These are phyloP conservation scores for Tokudaia tokunoshimensis DNA, from an alignment of 2,797 vertebrate species.

Conservation along the genomic window DNA sequence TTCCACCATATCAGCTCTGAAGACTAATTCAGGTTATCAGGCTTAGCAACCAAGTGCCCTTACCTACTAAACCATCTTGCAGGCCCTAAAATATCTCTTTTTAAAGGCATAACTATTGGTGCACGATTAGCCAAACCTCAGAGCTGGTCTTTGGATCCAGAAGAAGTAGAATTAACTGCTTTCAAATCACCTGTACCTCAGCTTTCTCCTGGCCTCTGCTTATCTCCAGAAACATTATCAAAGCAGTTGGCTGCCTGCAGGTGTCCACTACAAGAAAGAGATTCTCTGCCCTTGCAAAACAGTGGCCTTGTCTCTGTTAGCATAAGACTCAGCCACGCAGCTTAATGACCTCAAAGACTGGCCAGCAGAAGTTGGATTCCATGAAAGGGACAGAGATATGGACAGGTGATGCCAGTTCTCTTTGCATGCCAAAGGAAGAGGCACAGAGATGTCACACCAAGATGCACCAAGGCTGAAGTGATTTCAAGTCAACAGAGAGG, in stretches of 20 bases:
- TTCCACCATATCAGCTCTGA: not conserved
- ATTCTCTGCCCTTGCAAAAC: not conserved
- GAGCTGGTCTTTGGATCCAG: not conserved
- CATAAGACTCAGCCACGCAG: not conserved
- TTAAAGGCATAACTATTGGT: not conserved
- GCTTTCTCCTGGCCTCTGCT: not conserved
- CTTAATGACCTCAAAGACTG: constrained; percentile 43
- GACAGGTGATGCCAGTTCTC: not conserved
- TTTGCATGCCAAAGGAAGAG: not conserved
- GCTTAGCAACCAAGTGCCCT: not conserved
- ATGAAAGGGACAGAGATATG: not conserved
- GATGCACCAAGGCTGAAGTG: not conserved
- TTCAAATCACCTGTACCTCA: not conserved
- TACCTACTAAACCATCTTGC: not conserved
- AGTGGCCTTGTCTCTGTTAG: constrained; percentile 65
- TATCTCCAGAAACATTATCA: not conserved
- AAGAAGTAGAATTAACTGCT: not conserved
- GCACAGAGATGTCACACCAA: constrained; percentile 11
- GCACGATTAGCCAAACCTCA: not conserved
- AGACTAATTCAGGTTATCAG: not conserved
- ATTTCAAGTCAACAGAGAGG: constrained; percentile 27
- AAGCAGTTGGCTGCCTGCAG: constrained; percentile 36
- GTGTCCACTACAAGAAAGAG: not conserved
- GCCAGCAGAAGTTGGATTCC: constrained; percentile 55
- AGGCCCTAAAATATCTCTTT: not conserved